These are phyloP conservation scores for Falco columbarius DNA, from an alignment of 2,797 vertebrate genomes.

Conservation along the genomic window DNA sequence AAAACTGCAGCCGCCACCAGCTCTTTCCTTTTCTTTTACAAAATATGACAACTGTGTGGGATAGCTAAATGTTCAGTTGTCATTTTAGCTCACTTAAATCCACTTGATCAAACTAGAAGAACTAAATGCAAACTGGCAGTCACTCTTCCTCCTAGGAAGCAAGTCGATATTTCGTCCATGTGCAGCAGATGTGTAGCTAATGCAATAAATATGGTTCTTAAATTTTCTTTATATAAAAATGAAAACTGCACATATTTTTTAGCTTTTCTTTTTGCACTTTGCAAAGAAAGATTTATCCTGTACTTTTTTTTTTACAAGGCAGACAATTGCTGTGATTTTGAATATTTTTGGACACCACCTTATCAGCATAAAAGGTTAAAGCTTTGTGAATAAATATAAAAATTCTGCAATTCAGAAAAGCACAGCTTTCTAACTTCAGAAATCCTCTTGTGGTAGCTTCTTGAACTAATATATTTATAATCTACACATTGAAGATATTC, in stretches of 20 bases:
- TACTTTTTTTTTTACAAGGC: constrained; percentile 15
- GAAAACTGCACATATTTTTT: not conserved
- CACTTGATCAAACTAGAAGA: constrained; percentile 20
- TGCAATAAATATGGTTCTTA: constrained; percentile 48
- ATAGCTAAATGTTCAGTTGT: constrained; percentile 43
- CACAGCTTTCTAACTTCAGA: constrained; percentile 20
- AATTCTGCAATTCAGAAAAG: not conserved
- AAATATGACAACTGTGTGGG: not conserved
- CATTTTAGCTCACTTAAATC: constrained; percentile 45
- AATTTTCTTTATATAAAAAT: not conserved
- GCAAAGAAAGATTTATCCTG: not conserved
- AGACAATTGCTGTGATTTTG: constrained; percentile 8
- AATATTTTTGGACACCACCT: not conserved
- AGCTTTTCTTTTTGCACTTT: not conserved
- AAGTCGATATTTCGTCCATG: not conserved
- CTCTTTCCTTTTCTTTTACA: not conserved
- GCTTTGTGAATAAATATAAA: constrained; percentile 27
- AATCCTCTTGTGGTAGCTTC: constrained; percentile 11
- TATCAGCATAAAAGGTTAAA: constrained; percentile 37
- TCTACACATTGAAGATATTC: not conserved
- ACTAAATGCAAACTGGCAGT: constrained; percentile 49
- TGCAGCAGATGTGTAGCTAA: constrained; percentile 37
- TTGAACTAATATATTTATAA: constrained; percentile 27
- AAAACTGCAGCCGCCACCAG: not conserved
- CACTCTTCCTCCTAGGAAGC: constrained; percentile 45